Conservation (phyloP, 2,888 invertebrate genomes). For the Podabrus alpinus region DNA sequence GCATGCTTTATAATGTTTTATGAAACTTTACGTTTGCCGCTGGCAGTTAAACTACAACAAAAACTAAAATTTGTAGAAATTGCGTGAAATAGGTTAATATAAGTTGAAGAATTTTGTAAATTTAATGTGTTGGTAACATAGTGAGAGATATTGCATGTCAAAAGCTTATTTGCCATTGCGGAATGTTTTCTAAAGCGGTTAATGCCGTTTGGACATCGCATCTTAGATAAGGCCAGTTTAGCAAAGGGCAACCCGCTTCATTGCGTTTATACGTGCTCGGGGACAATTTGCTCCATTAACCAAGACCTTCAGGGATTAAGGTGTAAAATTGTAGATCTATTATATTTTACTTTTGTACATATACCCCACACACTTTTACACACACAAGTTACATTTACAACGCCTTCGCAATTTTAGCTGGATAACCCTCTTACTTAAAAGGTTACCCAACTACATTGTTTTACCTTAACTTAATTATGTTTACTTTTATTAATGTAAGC, state of each 20-base stretch:
- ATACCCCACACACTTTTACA: constrained; percentile 31
- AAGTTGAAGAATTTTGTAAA: constrained; percentile 12
- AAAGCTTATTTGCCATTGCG: neutral
- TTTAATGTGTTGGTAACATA: constrained; percentile 7
- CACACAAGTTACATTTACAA: neutral
- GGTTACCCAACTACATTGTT: neutral
- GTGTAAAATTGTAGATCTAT: constrained; percentile 48
- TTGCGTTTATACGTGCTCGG: constrained; percentile 49
- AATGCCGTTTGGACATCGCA: constrained; percentile 29
- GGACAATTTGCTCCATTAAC: constrained; percentile 50
- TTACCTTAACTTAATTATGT: neutral
- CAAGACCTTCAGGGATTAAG: constrained; percentile 47
- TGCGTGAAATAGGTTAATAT: constrained; percentile 7
- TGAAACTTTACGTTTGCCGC: neutral
- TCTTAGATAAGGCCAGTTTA: constrained; percentile 43
- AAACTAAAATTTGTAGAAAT: constrained; percentile 14
- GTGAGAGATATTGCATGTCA: constrained; percentile 15
- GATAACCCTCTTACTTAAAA: neutral
- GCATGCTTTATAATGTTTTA: constrained; percentile 18
- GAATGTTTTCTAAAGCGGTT: constrained; percentile 8
- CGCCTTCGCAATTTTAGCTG: neutral
- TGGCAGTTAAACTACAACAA: constrained; percentile 5
- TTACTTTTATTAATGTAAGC: neutral
- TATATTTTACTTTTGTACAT: constrained; percentile 34
- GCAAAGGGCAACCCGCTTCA: constrained; percentile 43